A percentile compares a stretch with the other conserved stretches of the same genome.
phyloP scores from a whole-genome alignment of 2,797 vertebrate genomes.

The Lepus townsendii region DNA sequence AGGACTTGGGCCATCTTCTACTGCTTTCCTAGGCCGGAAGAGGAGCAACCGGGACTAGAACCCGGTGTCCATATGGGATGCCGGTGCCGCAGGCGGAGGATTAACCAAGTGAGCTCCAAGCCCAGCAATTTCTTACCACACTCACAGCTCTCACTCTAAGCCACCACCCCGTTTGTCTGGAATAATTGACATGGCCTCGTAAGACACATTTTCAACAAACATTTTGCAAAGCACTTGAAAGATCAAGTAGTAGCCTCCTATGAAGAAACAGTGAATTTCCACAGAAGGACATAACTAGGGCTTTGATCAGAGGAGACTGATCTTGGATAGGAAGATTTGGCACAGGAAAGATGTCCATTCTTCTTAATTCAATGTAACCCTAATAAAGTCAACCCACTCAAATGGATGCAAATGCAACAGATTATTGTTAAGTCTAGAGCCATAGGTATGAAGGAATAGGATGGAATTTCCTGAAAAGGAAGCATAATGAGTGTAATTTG shows the following conservation, averaged over 20 bases:
- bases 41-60: no score
- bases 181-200: neutral
- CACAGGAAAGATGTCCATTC: neutral
- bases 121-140: neutral
- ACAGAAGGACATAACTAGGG: neutral
- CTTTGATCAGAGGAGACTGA: neutral
- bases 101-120: neutral
- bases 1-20: no score
- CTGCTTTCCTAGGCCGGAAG: no score
- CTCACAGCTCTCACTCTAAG: neutral
- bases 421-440: no score
- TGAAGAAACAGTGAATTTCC: neutral
- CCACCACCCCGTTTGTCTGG: neutral
- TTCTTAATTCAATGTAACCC: conserved; percentile 1
- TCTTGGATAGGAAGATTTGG: neutral
- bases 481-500: neutral
- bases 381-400: neutral
- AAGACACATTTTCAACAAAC: no score
- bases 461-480: conserved; percentile 30
- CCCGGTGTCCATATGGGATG: no score
- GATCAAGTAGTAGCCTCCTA: neutral
- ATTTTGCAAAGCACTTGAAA: neutral
- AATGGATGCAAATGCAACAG: neutral
- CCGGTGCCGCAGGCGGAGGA: no score
- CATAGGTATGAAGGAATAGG: conserved; percentile 8